A percentile compares a stretch with the other conserved stretches of the same genome.
Evolutionary conservation across 92 coral and sea anemone genomes (phyloP).

Genomic region (Anthopleura xanthogrammica): DNA sequence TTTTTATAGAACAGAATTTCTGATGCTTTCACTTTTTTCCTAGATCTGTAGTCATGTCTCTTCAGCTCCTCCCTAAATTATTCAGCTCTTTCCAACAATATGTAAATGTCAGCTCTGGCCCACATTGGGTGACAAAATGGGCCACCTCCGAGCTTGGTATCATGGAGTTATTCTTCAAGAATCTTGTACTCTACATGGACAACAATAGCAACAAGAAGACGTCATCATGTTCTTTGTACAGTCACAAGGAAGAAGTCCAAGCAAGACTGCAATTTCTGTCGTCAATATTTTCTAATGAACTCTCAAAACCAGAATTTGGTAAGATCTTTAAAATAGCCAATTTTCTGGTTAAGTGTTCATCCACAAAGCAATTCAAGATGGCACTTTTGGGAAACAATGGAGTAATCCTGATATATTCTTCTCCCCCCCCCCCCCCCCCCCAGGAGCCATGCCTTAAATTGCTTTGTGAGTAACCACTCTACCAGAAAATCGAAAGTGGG

Average conservation of each 20-base stretch:
- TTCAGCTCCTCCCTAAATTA: conserved; percentile 91
- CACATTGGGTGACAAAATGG: conserved; percentile 94
- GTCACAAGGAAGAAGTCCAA: conserved; percentile 85
- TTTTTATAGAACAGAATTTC: no score
- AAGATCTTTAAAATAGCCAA: conserved; percentile 32
- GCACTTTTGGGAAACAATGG: no score
- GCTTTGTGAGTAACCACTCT: no score
- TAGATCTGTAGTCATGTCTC: conserved; percentile 94
- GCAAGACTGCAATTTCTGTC: conserved; percentile 91
- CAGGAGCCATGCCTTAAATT: no score
- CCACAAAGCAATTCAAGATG: no score
- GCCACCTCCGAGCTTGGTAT: conserved; percentile 81
- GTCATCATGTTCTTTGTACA: conserved; percentile 60
- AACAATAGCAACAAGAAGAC: conserved; percentile 23
- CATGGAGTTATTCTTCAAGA: conserved; percentile 86
- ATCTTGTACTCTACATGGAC: conserved; percentile 71
- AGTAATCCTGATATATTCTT: no score
- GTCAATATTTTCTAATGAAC: conserved; percentile 89
- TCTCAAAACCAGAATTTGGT: conserved; percentile 93
- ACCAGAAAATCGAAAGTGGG: no score
- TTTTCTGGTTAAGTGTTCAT: no score
- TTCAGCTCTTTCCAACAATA: conserved; percentile 96
- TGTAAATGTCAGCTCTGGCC: conserved; percentile 65
- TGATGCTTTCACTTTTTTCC: neutral
- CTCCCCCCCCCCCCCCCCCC: no score